Percentiles rank a stretch among this genome's conserved stretches.
These are phyloP conservation scores for Leptatherina wallacei DNA, from an alignment of 2,797 vertebrate species.

Conservation along the genomic window DNA sequence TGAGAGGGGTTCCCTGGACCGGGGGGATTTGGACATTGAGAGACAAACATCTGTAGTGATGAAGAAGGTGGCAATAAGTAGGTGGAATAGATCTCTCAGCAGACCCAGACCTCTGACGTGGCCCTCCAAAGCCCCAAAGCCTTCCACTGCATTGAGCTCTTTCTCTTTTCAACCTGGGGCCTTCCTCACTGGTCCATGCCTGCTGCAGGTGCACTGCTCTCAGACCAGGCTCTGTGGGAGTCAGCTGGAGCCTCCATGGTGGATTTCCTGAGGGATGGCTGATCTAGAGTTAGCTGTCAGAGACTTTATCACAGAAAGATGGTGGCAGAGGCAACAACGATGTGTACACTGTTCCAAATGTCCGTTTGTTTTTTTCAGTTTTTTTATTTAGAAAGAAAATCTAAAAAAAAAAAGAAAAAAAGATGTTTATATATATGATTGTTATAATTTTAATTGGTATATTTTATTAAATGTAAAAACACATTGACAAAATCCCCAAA, in stretches of 20 bases:
- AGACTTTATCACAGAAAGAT: constrained; percentile 56
- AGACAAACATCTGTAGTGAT: constrained; percentile 60
- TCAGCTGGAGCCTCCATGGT: constrained; percentile 67
- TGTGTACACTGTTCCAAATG: constrained; percentile 83
- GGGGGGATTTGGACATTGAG: constrained; percentile 25
- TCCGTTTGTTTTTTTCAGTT: constrained; percentile 65
- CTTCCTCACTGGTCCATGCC: constrained; percentile 71
- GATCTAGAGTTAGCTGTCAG: constrained; percentile 46
- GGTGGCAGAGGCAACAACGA: constrained; percentile 71
- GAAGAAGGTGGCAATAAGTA: constrained; percentile 60
- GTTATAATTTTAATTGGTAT: constrained; percentile 82
- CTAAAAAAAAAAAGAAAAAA: constrained; percentile 77
- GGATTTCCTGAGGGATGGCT: constrained; percentile 66
- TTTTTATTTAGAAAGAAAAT: constrained; percentile 74
- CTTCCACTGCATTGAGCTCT: constrained; percentile 81
- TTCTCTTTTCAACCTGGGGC: constrained; percentile 76
- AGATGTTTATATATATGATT: constrained; percentile 84
- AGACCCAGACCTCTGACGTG: constrained; percentile 55
- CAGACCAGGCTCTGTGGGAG: constrained; percentile 67
- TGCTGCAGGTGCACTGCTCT: constrained; percentile 64
- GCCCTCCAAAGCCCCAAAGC: constrained; percentile 64
- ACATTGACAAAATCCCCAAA: constrained; percentile 70
- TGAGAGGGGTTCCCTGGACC: constrained; percentile 45
- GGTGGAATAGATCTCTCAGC: constrained; percentile 45
- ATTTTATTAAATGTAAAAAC: constrained; percentile 84